Evolutionary conservation across 23 tunicate genomes (phyloP), one percentile per base, ranked within the genome.

Genomic region (Ascidia mentula): DNA sequence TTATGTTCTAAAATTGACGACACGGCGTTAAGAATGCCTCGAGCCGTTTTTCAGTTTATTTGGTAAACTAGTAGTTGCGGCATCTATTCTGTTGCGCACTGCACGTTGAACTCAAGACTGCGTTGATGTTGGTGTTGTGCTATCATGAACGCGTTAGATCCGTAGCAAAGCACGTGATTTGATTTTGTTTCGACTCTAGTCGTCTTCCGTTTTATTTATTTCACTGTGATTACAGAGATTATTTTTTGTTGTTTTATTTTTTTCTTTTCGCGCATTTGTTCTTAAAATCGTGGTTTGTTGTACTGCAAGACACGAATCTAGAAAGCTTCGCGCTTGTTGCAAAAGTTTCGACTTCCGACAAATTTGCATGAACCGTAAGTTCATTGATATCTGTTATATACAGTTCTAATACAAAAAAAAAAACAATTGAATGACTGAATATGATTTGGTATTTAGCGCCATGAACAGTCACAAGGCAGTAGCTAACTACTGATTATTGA

Each of bases 191-290:
- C 24, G 4, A 28, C 24, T 9, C 28, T 53, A 28, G 22, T 53
- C 65, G 65, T 53, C 65, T 53, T 53, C 12, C 65, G 65, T 53
- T 9, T 53, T 53, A 53, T 53, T 53, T 53, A 53, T 53, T 53
- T 53, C 65, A 53, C 65, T 53, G 65, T 53, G 65, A 53, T 53
- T 9, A 53, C 28, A 53, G 65, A 53, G 65, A 53, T 53, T 53
- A 53, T 53, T 53, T 53, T 53, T 53, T 53, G 22, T 53, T 9
- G 12, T 6, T 53, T 53, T 53, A 5, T 5, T 9, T 53, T 53
- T 53, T 6, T 9, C 24, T 26, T 28, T 42, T 12, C 53, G 15
- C 65, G 28, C 65, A 53, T 6, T 20, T 20, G 22, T 53, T 53
- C 65, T 53, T 53, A 28, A 26, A 20, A 53, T 28, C 65, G 65